Base-by-base conservation (phyloP, 2,888 invertebrate species). In the Pelosia muscerda region DNA sequence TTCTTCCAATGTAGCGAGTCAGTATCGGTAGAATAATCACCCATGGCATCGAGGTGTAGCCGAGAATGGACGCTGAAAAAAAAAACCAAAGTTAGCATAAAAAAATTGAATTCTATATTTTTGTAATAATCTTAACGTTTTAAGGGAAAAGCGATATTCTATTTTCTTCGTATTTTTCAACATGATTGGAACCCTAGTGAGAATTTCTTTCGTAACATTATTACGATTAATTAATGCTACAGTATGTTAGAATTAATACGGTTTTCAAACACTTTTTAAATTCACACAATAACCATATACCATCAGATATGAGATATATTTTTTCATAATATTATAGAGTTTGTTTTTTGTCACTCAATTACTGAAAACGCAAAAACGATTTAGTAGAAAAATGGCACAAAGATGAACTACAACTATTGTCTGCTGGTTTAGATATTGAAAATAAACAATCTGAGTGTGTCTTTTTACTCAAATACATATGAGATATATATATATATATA, bases 21-120 rank as follows among this genome's bases (percentile, higher is more conserved):
- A 81, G 71, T 34, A 79, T 72, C 19, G 84, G 79, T 57, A 81
- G 66, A 60, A 81, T 75, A 26, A 81, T 85, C 26, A 81, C 77
- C 78, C 82, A 84, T 2, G 85, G 85, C 57, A 79, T 62, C 3
- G 81, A 82, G 25, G 75, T 72, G 63, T 81, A 81, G 23, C 81
- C 81, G 15, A 81, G 76, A n/a, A 74, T 74, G 65, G 66, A 75
- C 22, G 82, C 86, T 86, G 81, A 55, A 86, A 86, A 77, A 59
- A 28, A 53, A 25, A 56, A 10, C 9, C 15, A 19, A n/a, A 25
- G 4, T 25, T 34, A 59, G 22, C 23, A 28, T 58, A 26, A 8
- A 61, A 26, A 15, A 23, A 1, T 34, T 19, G 9, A 2, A n/a
- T 2, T 10, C 2, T 28, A 13, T 1, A 9, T n/a, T 19, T 49